phyloP scores from a whole-genome alignment of 1,140 invertebrate genomes.

The Pseudomyrmex concolor region DNA sequence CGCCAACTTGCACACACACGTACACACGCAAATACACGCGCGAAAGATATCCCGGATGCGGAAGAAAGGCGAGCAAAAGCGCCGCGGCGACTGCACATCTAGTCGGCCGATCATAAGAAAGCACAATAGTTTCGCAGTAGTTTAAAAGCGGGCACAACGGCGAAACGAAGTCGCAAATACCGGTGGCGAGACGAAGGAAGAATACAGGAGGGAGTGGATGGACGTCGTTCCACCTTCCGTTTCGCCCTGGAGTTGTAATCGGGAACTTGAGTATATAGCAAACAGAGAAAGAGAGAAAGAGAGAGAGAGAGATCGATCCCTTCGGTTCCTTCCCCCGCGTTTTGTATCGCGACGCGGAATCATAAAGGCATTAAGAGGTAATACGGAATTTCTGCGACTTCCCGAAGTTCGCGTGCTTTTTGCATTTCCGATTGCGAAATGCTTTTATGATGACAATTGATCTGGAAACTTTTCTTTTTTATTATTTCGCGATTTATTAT shows the following conservation, averaged over 20 bases:
- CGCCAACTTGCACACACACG: neutral
- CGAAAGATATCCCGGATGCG: constrained; percentile 13
- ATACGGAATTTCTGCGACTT: constrained; percentile 41
- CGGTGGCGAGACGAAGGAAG: neutral
- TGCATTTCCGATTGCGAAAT: constrained; percentile 39
- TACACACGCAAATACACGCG: neutral
- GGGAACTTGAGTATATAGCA: constrained; percentile 39
- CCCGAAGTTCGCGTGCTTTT: constrained; percentile 46
- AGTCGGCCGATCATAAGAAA: constrained; percentile 76
- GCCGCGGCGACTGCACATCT: constrained; percentile 64
- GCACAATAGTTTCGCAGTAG: constrained; percentile 77
- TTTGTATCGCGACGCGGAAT: constrained; percentile 55
- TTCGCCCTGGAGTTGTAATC: constrained; percentile 65
- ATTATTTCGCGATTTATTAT: constrained; percentile 29
- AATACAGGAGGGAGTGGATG: neutral
- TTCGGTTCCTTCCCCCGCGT: constrained; percentile 16
- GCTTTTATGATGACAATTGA: constrained; percentile 47
- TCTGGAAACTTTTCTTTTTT: neutral
- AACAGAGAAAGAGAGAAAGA: too few species aligned
- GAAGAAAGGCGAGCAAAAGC: constrained; percentile 62
- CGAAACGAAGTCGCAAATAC: constrained; percentile 46
- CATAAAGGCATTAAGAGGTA: constrained; percentile 66
- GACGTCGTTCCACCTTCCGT: constrained; percentile 35
- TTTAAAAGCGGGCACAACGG: constrained; percentile 76
- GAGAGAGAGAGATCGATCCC: neutral